Base-by-base conservation (phyloP, 2,113 vertebrate species). In the Burhinus oedicnemus region DNA sequence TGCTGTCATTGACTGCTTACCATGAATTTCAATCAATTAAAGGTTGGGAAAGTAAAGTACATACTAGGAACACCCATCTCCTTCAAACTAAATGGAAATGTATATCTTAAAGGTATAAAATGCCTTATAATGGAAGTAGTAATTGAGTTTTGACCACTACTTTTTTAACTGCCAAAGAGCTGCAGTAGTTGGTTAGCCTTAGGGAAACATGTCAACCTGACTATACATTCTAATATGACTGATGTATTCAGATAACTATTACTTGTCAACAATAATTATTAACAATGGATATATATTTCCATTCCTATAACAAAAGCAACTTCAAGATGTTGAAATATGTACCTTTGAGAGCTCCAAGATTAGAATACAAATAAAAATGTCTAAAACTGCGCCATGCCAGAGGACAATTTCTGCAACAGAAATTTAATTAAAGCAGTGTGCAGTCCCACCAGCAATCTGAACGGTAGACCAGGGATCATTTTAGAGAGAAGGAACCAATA, bases 271-370 rank as follows among this genome's bases (percentile, higher is more conserved):
- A 97, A 91, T 98, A 98, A 97, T 97, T 97, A 97, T 97, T 98
- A 98, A 97, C 97, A 96, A 97, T 98, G 97, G 95, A 96, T 98
- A 98, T 97, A 98, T 98, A 98, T 96, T 98, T 97, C 97, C 97
- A 98, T 98, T 98, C 97, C 97, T 97, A 97, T 98, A 97, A 98
- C 93, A 98, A 98, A 97, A 98, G 95, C 94, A 97, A 98, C 79
- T 93, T 97, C 80, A 95, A 95, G 97, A 96, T 98, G 96, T 97
- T 97, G 96, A 97, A 97, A 98, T 95, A 97, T 94, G 91, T 98
- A 98, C 89, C 93, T 98, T 97, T 97, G 85, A 93, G 92, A 97
- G 91, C 83, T 96, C 93, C 96, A 94, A 96, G 77, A 90, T 95
- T 97, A 97, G 69, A 95, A 96, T 94, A 97, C 89, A 98, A 98